Conservation (phyloP, 2,797 vertebrate genomes). For the Mareca penelope region DNA sequence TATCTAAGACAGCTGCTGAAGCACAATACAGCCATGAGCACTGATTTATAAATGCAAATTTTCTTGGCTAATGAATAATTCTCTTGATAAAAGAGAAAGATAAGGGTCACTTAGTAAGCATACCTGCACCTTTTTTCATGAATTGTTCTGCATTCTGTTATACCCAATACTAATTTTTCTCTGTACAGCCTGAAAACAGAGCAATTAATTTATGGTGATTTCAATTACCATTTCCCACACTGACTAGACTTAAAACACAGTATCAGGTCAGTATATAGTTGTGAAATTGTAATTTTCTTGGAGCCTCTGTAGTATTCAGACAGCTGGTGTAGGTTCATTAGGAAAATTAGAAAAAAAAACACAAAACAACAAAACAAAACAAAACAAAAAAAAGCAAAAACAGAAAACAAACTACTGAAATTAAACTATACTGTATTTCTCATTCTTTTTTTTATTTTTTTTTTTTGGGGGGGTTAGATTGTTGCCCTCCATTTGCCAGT, state of each 20-base stretch:
- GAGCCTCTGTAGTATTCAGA: conserved; percentile 30
- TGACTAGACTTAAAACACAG: conserved; percentile 39
- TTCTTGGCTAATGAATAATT: neutral
- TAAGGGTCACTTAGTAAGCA: neutral
- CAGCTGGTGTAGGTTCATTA: conserved; percentile 18
- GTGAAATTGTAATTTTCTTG: conserved; percentile 37
- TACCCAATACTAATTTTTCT: neutral
- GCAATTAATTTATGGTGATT: conserved; percentile 48
- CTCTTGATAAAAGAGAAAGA: neutral
- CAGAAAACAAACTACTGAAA: neutral
- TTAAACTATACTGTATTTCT: neutral
- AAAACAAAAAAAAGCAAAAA: neutral
- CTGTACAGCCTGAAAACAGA: conserved; percentile 5
- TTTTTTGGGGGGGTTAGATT: neutral
- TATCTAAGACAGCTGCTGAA: neutral
- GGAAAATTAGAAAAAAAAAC: conserved; percentile 45
- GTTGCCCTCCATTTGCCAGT: conserved; percentile 2
- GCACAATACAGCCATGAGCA: neutral
- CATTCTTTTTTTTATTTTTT: neutral
- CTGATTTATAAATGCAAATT: neutral
- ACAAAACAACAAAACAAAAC: too few relatives aligned
- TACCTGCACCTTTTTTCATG: neutral
- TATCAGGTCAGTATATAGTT: neutral
- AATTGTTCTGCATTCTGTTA: neutral
- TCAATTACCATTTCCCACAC: conserved; percentile 24